These are phyloP conservation scores for Diachrysia chrysitis DNA, from an alignment of 2,888 invertebrate species.

Conservation along the genomic window DNA sequence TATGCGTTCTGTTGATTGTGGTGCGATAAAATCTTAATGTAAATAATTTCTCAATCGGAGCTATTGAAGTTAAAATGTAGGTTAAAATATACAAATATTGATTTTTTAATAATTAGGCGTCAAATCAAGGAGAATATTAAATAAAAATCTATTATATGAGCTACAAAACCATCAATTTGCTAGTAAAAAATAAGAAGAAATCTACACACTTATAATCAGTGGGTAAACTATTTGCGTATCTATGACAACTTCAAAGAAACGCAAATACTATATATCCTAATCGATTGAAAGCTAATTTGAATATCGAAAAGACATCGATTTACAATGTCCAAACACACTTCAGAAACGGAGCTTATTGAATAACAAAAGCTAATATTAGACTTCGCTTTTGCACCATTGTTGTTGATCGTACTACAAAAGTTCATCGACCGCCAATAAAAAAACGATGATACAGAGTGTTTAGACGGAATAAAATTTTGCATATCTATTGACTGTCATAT, in stretches of 20 bases:
- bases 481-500: slow-evolving; percentile 79
- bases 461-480: slow-evolving; percentile 81
- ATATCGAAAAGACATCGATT: slow-evolving; percentile 59
- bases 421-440: slow-evolving; percentile 78
- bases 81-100: slow-evolving; percentile 13
- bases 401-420: slow-evolving; percentile 71
- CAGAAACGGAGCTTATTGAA: slow-evolving; percentile 50
- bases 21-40: slow-evolving; percentile 57
- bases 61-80: slow-evolving; percentile 32
- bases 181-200: background rate
- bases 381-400: slow-evolving; percentile 66
- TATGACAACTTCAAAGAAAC: slow-evolving; percentile 33
- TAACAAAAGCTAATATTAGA: slow-evolving; percentile 63
- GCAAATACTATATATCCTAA: slow-evolving; percentile 28
- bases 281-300: slow-evolving; percentile 51
- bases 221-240: background rate
- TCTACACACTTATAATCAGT: background rate
- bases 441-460: slow-evolving; percentile 76
- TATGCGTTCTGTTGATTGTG: slow-evolving; percentile 46
- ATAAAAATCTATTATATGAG: background rate
- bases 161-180: background rate
- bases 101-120: background rate
- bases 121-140: background rate
- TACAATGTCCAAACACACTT: slow-evolving; percentile 51
- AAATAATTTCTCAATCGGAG: slow-evolving; percentile 54